phyloP scores from a whole-genome alignment of 1,140 invertebrate genomes.

The Bombyx mandarina region DNA sequence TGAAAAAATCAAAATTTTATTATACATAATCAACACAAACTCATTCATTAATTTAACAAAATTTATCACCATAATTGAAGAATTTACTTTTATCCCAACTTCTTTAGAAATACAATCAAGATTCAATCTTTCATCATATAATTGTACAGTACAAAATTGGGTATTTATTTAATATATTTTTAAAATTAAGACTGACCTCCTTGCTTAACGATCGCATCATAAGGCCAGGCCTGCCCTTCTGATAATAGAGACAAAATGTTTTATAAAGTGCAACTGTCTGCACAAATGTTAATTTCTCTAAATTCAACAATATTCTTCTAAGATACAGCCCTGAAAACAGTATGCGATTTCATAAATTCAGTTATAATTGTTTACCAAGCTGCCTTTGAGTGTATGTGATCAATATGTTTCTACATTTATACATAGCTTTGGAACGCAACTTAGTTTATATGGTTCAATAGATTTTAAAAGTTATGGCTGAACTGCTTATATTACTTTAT shows the following conservation, averaged over 20 bases:
- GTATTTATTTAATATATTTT: neutral
- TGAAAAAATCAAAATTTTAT: constrained; percentile 20
- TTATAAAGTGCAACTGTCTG: constrained; percentile 81
- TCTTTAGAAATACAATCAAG: neutral
- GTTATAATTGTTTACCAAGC: too few relatives aligned
- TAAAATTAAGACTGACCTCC: constrained; percentile 37
- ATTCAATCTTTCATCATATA: neutral
- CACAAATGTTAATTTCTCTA: constrained; percentile 87
- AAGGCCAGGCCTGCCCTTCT: constrained; percentile 64
- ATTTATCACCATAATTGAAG: too few relatives aligned
- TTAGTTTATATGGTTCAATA: neutral
- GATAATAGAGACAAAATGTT: constrained; percentile 76
- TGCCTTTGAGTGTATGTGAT: neutral
- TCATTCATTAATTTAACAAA: too few relatives aligned
- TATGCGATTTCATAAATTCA: neutral
- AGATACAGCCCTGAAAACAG: constrained; percentile 76
- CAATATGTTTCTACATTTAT: neutral
- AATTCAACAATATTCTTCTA: constrained; percentile 82
- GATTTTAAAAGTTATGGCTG: too few relatives aligned
- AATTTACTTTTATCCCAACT: neutral
- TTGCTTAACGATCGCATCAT: constrained; percentile 65
- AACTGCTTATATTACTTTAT: too few relatives aligned
- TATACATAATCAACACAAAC: too few relatives aligned
- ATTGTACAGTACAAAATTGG: neutral
- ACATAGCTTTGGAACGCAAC: neutral